These are phyloP conservation scores for Neotoxoptera formosana DNA, from an alignment of 1,140 invertebrate species.

Conservation along the genomic window DNA sequence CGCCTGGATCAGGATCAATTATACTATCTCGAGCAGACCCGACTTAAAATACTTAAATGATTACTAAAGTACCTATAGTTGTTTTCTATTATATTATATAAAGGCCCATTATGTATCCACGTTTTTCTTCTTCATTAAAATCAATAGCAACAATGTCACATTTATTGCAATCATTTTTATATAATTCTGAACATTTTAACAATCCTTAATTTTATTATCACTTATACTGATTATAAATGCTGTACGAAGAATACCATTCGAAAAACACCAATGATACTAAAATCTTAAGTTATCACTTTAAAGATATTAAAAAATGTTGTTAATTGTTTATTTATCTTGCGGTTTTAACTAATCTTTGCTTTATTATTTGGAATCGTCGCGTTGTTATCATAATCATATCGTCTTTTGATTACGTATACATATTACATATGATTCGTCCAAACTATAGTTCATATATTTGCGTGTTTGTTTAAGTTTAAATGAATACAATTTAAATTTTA, in stretches of 20 bases:
- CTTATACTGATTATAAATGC: background rate
- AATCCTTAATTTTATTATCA: no score
- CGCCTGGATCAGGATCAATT: background rate
- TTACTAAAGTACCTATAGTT: background rate
- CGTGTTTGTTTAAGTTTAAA: background rate
- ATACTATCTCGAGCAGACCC: background rate
- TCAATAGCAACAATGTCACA: background rate
- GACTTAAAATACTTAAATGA: background rate
- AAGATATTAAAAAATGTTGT: background rate
- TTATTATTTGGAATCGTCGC: background rate
- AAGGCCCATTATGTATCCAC: no score
- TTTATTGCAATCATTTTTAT: background rate
- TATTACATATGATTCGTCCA: background rate
- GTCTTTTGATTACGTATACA: background rate
- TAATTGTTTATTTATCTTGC: background rate
- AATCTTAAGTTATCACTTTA: background rate
- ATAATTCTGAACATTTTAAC: background rate
- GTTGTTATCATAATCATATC: background rate
- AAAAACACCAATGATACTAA: background rate
- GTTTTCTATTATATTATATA: no score
- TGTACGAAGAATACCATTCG: background rate
- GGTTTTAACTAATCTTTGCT: background rate
- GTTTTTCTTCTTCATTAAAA: no score
- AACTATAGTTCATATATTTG: background rate
- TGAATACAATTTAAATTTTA: background rate